These are phyloP conservation scores for Leucoraja erinaceus DNA, from an alignment of 2,113 vertebrate genomes.

Conservation along the genomic window DNA sequence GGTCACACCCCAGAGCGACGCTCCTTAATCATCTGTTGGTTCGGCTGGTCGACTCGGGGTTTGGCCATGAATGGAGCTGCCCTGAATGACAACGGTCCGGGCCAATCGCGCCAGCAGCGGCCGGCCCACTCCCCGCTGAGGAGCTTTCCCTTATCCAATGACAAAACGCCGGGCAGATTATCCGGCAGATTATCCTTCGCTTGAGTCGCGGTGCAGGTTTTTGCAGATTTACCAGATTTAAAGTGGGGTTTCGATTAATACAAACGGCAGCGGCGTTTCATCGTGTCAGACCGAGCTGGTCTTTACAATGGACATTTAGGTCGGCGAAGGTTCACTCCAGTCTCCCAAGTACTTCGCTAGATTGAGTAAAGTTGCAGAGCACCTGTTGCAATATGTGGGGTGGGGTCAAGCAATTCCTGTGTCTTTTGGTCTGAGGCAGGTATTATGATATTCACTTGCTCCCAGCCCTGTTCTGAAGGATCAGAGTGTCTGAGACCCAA, in stretches of 20 bases:
- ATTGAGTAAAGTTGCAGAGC: background rate
- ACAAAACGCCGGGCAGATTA: background rate
- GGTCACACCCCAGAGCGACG: background rate
- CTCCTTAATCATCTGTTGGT: slow-evolving; percentile 10
- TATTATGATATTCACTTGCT: too few species aligned
- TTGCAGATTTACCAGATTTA: background rate
- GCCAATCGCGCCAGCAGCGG: background rate
- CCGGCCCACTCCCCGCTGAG: background rate
- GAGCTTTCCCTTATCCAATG: background rate
- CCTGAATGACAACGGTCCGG: background rate
- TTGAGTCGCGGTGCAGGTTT: background rate
- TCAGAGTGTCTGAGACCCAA: too few species aligned
- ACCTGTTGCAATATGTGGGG: background rate
- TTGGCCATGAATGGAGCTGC: background rate
- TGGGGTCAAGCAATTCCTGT: background rate
- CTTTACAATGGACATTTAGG: background rate
- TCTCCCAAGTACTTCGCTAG: background rate
- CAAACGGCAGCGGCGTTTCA: background rate
- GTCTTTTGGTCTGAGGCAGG: too few species aligned
- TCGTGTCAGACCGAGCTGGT: too few species aligned
- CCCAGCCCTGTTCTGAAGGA: too few species aligned
- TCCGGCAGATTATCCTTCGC: background rate
- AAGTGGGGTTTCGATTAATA: background rate
- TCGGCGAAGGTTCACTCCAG: background rate
- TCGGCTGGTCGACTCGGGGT: background rate